Evolutionary conservation across 2,113 vertebrate genomes (phyloP).

Genomic region (Hirundichthys speculiger): DNA sequence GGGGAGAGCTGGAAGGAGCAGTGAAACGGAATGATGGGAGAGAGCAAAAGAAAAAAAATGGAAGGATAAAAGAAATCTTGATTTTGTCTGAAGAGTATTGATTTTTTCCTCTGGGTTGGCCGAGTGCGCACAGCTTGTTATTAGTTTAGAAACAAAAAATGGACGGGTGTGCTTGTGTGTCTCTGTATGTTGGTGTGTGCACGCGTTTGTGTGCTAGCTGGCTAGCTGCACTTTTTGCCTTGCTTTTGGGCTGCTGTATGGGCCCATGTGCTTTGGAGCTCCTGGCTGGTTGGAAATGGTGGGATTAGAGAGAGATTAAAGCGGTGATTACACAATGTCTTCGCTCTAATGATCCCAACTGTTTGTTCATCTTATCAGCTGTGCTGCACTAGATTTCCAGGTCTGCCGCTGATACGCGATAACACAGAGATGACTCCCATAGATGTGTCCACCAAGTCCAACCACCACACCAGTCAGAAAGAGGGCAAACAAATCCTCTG

Average conservation of each 20-base stretch:
- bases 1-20: conserved; percentile 28
- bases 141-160: conserved; percentile 81
- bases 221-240: conserved; percentile 42
- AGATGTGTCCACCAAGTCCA: conserved; percentile 23
- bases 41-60: conserved; percentile 64
- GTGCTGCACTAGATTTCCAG: conserved; percentile 77
- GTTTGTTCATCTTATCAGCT: conserved; percentile 85
- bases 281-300: conserved; percentile 76
- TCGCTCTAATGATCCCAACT: conserved; percentile 85
- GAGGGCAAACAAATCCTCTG: conserved; percentile 49
- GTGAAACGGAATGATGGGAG: conserved; percentile 41
- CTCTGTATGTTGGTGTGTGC: conserved; percentile 14
- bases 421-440: conserved; percentile 66
- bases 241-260: conserved; percentile 54
- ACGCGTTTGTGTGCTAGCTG: conserved; percentile 6
- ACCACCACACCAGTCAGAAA: conserved; percentile 30
- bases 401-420: conserved; percentile 74
- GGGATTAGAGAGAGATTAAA: conserved; percentile 83
- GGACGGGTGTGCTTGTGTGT: conserved; percentile 30
- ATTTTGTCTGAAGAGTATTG: conserved; percentile 85
- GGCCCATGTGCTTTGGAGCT: conserved; percentile 45
- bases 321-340: conserved; percentile 85
- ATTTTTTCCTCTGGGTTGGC: conserved; percentile 81
- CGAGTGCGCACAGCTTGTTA: conserved; percentile 78
- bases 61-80: conserved; percentile 83